phyloP scores from a whole-genome alignment of 1,140 invertebrate species.

The Drosophila asahinai region DNA sequence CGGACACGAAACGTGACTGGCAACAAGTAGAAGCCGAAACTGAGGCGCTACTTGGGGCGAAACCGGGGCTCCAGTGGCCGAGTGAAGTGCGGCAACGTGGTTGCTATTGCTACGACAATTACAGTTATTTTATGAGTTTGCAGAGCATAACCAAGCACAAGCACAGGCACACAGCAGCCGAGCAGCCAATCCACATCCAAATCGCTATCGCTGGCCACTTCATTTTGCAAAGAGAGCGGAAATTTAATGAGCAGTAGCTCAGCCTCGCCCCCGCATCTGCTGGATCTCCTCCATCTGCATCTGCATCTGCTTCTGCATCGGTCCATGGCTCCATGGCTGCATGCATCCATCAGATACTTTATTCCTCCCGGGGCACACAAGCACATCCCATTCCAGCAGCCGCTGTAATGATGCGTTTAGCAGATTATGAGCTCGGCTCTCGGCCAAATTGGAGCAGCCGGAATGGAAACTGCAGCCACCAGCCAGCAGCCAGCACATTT shows the following conservation, averaged over 20 bases:
- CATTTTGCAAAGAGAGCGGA: slow-evolving; percentile 81
- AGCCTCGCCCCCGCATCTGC: slow-evolving; percentile 23
- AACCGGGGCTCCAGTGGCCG: slow-evolving; percentile 56
- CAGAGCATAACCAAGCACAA: slow-evolving; percentile 67
- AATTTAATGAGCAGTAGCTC: slow-evolving; percentile 75
- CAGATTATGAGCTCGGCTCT: slow-evolving; percentile 66
- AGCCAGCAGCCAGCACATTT: slow-evolving; percentile 28
- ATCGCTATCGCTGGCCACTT: slow-evolving; percentile 56
- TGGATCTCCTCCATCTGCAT: slow-evolving; percentile 8
- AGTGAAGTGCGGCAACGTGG: slow-evolving; percentile 67
- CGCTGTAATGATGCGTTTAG: slow-evolving; percentile 77
- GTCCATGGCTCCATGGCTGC: background rate
- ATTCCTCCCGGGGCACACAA: slow-evolving; percentile 24
- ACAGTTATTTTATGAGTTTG: slow-evolving; percentile 83
- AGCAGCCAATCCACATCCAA: slow-evolving; percentile 9
- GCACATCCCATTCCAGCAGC: slow-evolving; percentile 4
- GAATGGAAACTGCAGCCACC: slow-evolving; percentile 5
- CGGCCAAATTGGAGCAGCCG: slow-evolving; percentile 62
- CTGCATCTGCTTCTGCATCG: slow-evolving; percentile 3
- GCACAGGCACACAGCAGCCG: slow-evolving; percentile 10
- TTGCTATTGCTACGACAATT: slow-evolving; percentile 70
- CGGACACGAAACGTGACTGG: slow-evolving; percentile 48
- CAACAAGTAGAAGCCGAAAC: slow-evolving; percentile 43
- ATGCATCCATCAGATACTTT: slow-evolving; percentile 47
- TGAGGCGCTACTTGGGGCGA: slow-evolving; percentile 25